These are phyloP conservation scores for Cephus cinctus DNA, from an alignment of 1,140 invertebrate genomes.

Conservation along the genomic window DNA sequence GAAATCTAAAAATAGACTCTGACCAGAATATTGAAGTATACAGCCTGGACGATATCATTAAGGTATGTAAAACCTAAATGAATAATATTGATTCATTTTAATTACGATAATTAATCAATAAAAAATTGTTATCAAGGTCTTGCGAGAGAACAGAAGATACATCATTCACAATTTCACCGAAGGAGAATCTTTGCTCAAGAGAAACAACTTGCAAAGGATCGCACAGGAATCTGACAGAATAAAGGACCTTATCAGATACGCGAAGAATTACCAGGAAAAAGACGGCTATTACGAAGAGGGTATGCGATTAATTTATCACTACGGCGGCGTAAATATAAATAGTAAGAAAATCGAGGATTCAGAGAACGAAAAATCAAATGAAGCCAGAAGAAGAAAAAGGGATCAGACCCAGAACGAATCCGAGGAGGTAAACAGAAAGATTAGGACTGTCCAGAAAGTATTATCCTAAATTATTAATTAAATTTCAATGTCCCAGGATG, in stretches of 20 bases:
- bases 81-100: conserved; percentile 10
- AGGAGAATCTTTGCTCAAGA: conserved; percentile 42
- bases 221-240: conserved; percentile 36
- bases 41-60: conserved; percentile 35
- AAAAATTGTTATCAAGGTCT: conserved; percentile 31
- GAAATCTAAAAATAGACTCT: conserved; percentile 32
- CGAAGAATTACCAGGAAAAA: conserved; percentile 43
- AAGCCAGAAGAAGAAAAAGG: conserved; percentile 37
- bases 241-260: conserved; percentile 45
- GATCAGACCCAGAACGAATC: conserved; percentile 33
- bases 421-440: too few species aligned
- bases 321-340: conserved; percentile 29
- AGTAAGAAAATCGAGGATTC: conserved; percentile 9
- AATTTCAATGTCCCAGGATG: conserved; percentile 37
- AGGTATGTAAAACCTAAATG: conserved; percentile 22
- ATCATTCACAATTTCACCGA: conserved; percentile 48
- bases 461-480: conserved; percentile 14
- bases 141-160: conserved; percentile 35
- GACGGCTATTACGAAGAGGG: conserved; percentile 52
- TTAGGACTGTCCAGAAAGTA: too few species aligned
- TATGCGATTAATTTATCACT: conserved; percentile 50
- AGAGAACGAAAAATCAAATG: conserved; percentile 11
- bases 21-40: conserved; percentile 30
- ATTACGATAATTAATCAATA: conserved; percentile 11
- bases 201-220: conserved; percentile 37